A percentile compares a stretch with the other conserved stretches of the same genome.
These are phyloP conservation scores for Mormoops blainvillei DNA, from an alignment of 2,113 vertebrate species.

Conservation along the genomic window DNA sequence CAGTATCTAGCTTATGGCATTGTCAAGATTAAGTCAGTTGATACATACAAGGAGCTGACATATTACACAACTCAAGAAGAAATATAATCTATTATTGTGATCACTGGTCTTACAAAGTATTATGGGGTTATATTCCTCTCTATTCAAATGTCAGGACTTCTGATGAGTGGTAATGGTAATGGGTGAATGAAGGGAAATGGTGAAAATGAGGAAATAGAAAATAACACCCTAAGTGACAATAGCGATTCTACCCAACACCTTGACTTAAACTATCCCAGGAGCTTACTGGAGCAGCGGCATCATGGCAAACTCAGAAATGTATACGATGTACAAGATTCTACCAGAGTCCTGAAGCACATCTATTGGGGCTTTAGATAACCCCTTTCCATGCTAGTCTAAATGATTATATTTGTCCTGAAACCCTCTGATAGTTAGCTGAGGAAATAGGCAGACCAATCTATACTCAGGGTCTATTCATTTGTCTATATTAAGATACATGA, in stretches of 20 bases:
- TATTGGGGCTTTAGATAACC: background rate
- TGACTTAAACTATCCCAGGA: background rate
- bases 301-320: background rate
- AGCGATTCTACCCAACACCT: background rate
- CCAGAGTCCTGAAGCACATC: background rate
- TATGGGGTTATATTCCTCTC: background rate
- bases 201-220: constrained; percentile 27
- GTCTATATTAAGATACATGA: background rate
- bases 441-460: background rate
- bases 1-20: background rate
- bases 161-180: background rate
- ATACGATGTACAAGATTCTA: background rate
- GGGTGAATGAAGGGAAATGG: background rate
- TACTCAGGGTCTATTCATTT: background rate
- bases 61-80: background rate
- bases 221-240: background rate
- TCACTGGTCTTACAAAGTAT: background rate
- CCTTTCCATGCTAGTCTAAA: background rate
- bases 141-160: background rate
- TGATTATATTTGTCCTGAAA: background rate
- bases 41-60: background rate
- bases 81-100: background rate
- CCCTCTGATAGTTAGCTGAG: background rate
- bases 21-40: background rate
- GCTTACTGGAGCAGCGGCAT: background rate